These are phyloP conservation scores for Chaetops frenatus DNA, from an alignment of 2,113 vertebrate genomes.

Conservation along the genomic window DNA sequence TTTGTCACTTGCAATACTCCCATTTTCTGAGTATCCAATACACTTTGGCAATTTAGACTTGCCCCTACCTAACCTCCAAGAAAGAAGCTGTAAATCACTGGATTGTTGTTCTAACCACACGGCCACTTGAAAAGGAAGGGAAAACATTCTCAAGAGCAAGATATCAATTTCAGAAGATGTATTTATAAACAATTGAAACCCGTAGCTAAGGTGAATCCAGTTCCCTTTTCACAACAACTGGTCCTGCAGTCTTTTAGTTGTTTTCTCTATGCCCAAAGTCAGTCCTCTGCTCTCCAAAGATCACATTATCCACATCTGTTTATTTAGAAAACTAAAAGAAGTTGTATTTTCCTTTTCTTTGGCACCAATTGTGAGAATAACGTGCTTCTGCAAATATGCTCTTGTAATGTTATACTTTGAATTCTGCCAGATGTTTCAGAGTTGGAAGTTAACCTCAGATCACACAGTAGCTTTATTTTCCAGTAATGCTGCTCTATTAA, in stretches of 20 bases:
- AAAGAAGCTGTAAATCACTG: background rate
- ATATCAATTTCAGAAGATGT: background rate
- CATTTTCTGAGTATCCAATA: background rate
- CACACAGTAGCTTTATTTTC: background rate
- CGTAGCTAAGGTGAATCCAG: background rate
- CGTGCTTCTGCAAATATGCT: background rate
- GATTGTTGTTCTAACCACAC: background rate
- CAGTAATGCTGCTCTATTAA: background rate
- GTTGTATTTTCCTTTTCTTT: slow-evolving; percentile 8
- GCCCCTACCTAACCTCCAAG: background rate
- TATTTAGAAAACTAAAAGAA: background rate
- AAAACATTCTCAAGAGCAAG: background rate
- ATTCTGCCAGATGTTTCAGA: background rate
- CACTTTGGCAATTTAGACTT: background rate
- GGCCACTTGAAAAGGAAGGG: background rate
- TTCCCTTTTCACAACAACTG: background rate
- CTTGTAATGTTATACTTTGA: background rate
- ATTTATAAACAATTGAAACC: background rate
- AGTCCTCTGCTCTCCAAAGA: background rate
- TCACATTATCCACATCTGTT: background rate
- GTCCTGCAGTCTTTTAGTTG: background rate
- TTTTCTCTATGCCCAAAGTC: background rate
- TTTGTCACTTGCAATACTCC: background rate
- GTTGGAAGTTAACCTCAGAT: background rate
- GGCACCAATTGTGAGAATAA: background rate